Percentiles rank a stretch among this genome's conserved stretches.
Conservation (phyloP, 2,888 invertebrate species). For the Cantharis lateralis region DNA sequence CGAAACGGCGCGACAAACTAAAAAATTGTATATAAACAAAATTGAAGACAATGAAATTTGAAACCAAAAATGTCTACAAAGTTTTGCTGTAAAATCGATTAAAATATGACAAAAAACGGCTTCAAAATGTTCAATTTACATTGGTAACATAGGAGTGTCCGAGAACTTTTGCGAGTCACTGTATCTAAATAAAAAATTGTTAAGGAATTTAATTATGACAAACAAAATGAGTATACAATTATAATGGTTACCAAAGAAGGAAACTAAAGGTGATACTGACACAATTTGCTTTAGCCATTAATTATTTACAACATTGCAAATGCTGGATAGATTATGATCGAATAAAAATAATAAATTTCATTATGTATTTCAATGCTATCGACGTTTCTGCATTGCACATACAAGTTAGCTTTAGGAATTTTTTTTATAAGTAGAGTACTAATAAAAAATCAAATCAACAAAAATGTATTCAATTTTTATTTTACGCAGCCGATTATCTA, state of each 20-base stretch:
- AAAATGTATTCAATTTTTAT: neutral
- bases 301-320: neutral
- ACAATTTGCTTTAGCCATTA: neutral
- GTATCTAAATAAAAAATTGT: neutral
- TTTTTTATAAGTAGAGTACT: neutral
- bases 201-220: neutral
- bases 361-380: neutral
- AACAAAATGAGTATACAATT: neutral
- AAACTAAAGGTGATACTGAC: neutral
- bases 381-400: neutral
- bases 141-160: too few relatives aligned
- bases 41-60: too few relatives aligned
- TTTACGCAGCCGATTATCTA: neutral
- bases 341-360: neutral
- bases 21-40: too few relatives aligned
- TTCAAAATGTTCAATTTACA: too few relatives aligned
- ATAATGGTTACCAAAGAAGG: neutral
- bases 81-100: too few relatives aligned
- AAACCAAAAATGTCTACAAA: too few relatives aligned
- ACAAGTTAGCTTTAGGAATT: neutral
- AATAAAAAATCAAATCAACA: neutral
- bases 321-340: neutral
- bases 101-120: too few relatives aligned
- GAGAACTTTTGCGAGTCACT: too few relatives aligned
- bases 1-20: too few relatives aligned